phyloP scores from a whole-genome alignment of 1,140 invertebrate species.

The Helicorthomorpha holstii region DNA sequence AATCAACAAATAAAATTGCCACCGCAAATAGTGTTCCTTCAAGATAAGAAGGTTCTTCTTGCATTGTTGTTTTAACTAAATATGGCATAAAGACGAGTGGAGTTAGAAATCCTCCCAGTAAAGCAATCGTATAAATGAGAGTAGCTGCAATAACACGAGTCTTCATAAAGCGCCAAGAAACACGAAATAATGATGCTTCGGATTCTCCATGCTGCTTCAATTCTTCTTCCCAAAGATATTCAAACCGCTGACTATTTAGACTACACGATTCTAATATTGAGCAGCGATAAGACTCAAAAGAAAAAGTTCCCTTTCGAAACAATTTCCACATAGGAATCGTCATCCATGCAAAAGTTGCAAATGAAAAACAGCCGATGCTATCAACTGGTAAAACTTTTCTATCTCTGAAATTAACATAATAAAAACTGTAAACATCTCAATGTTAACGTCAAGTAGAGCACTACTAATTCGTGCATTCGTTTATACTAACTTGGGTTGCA shows the following conservation, averaged over 20 bases:
- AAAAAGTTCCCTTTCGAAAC: constrained; percentile 28
- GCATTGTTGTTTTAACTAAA: constrained; percentile 33
- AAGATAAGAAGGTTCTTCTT: constrained; percentile 20
- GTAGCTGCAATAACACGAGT: constrained; percentile 34
- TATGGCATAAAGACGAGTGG: constrained; percentile 39
- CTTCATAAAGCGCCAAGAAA: constrained; percentile 35
- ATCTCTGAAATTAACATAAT: constrained; percentile 13
- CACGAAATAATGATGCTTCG: constrained; percentile 31
- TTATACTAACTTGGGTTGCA: not conserved
- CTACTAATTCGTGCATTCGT: too few species aligned
- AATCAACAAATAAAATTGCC: constrained; percentile 33
- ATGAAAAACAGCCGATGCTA: constrained; percentile 33
- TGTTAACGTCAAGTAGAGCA: too few species aligned
- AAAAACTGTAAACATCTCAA: too few species aligned
- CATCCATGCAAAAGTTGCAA: constrained; percentile 39
- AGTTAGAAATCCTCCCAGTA: constrained; percentile 40
- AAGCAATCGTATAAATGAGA: constrained; percentile 31
- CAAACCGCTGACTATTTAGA: constrained; percentile 22
- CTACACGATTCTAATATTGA: constrained; percentile 8
- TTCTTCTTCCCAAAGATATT: constrained; percentile 34
- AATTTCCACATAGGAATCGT: constrained; percentile 35
- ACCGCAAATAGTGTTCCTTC: constrained; percentile 34
- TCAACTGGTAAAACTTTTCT: constrained; percentile 27
- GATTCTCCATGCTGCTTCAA: constrained; percentile 21
- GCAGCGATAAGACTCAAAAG: constrained; percentile 18